Base-by-base conservation (phyloP, 2,888 invertebrate species). In the Zaprionus obscuricornis region DNA sequence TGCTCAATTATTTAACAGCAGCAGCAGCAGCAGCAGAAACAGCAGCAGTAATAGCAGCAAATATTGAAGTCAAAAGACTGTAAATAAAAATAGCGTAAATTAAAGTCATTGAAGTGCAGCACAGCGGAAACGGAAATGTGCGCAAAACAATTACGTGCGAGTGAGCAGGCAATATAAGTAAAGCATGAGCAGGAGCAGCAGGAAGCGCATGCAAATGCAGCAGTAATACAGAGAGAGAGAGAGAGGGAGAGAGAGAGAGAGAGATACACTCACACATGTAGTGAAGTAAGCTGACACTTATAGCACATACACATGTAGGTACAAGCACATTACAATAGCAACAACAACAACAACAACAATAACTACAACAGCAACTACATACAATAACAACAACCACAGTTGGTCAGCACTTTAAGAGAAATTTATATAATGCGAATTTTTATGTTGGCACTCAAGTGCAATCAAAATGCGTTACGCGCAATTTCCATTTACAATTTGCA, bases 91-190 rank as follows among this genome's bases (percentile, higher is more conserved):
- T 81, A 52, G 59, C 60, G 66, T 60, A 73, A 84, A 73, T 81
- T 66, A 70, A 67, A 70, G 70, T 59, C 74, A 76, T 81, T 84
- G 51, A 79, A 84, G 77, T 76, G 84, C 70, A 84, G 50, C 33
- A 70, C 62, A 67, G 60, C 83, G 83, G 79, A 81, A 85, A 78
- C 76, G 85, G 76, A 85, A 83, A 78, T 78, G 83, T 63, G 67
- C 57, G 76, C 85, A 81, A 84, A 81, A 78, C 81, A 84, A 78
- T 78, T 81, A 84, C 67, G 74, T 60, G 55, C 31, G 54, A 45
- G 54, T 17, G 45, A 11, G 58, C 18, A 11, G n/a, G n/a, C n/a
- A n/a, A n/a, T n/a, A n/a, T n/a, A n/a, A n/a, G n/a, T n/a, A n/a
- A n/a, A n/a, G n/a, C n/a, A n/a, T n/a, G n/a, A n/a, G n/a, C n/a